Percentiles rank a stretch among this genome's conserved stretches.
phyloP scores from a whole-genome alignment of 2,797 vertebrate genomes.

The Picus viridis region DNA sequence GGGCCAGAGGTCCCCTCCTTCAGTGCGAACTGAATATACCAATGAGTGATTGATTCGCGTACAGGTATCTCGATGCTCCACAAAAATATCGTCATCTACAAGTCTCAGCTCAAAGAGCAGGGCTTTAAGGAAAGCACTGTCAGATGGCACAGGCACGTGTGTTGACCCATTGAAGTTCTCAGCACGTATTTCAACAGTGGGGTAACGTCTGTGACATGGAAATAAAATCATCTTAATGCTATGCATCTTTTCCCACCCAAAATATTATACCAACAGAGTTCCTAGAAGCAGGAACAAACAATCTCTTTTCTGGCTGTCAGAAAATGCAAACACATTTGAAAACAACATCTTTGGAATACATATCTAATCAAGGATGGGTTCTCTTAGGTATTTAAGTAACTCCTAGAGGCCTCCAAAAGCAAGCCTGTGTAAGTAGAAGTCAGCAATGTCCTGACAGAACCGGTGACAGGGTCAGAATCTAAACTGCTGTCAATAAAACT shows the following conservation, averaged over 20 bases:
- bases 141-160: slow-evolving; percentile 86
- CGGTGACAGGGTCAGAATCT: background rate
- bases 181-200: slow-evolving; percentile 90
- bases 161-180: slow-evolving; percentile 82
- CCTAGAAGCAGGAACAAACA: background rate
- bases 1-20: slow-evolving; percentile 87
- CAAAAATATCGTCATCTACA: slow-evolving; percentile 80
- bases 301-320: background rate
- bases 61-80: slow-evolving; percentile 87
- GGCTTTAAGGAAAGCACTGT: slow-evolving; percentile 83
- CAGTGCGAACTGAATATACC: slow-evolving; percentile 78
- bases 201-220: slow-evolving; percentile 82
- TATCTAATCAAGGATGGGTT: background rate
- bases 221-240: background rate
- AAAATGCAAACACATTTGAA: background rate
- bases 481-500: background rate
- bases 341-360: background rate
- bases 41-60: slow-evolving; percentile 82
- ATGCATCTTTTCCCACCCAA: background rate
- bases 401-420: background rate
- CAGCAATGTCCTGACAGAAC: accelerated
- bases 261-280: background rate
- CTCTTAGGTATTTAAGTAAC: background rate
- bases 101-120: slow-evolving; percentile 88
- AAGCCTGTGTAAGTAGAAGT: background rate